phyloP scores from a whole-genome alignment of 2,797 vertebrate genomes.

The Lepidocolaptes lacrymiger region DNA sequence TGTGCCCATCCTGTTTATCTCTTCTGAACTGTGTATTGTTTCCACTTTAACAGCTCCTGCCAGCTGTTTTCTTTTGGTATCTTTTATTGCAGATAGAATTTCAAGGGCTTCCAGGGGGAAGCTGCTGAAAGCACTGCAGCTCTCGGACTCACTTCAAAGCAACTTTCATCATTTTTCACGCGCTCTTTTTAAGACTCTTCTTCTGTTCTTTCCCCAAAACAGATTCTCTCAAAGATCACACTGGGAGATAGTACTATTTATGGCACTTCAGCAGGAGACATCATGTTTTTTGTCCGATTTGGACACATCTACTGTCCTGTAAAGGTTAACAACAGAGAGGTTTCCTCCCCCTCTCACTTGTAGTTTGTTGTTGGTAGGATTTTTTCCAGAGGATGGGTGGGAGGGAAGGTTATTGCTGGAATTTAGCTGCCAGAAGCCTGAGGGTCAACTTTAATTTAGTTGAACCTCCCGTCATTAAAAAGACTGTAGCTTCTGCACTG shows the following conservation, averaged over 20 bases:
- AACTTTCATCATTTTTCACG: slow-evolving; percentile 80
- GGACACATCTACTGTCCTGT: slow-evolving; percentile 75
- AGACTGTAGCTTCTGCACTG: slow-evolving; percentile 47
- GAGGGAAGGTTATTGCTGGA: slow-evolving; percentile 57
- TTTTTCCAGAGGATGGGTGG: slow-evolving; percentile 32
- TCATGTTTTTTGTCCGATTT: slow-evolving; percentile 74
- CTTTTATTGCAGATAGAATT: slow-evolving; percentile 80
- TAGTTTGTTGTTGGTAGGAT: slow-evolving; percentile 63
- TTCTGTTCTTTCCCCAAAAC: slow-evolving; percentile 76
- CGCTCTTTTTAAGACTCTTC: slow-evolving; percentile 71
- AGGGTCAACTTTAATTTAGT: slow-evolving; percentile 62
- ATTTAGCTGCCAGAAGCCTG: slow-evolving; percentile 56
- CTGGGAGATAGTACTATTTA: slow-evolving; percentile 78
- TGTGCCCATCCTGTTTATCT: slow-evolving; percentile 35
- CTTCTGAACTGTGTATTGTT: slow-evolving; percentile 59
- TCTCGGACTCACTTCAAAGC: slow-evolving; percentile 78
- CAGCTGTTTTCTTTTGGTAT: slow-evolving; percentile 80
- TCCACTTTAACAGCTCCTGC: slow-evolving; percentile 65
- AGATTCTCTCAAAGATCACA: slow-evolving; percentile 77
- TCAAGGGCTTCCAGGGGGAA: slow-evolving; percentile 77
- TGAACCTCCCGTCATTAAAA: slow-evolving; percentile 52
- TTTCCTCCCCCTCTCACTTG: slow-evolving; percentile 69
- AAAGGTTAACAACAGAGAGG: slow-evolving; percentile 75
- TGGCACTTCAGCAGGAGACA: slow-evolving; percentile 70
- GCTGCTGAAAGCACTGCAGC: slow-evolving; percentile 74